Evolutionary conservation across 2,888 invertebrate species (phyloP), one percentile per base, ranked within the genome.

Genomic region (Lutraria lutraria): DNA sequence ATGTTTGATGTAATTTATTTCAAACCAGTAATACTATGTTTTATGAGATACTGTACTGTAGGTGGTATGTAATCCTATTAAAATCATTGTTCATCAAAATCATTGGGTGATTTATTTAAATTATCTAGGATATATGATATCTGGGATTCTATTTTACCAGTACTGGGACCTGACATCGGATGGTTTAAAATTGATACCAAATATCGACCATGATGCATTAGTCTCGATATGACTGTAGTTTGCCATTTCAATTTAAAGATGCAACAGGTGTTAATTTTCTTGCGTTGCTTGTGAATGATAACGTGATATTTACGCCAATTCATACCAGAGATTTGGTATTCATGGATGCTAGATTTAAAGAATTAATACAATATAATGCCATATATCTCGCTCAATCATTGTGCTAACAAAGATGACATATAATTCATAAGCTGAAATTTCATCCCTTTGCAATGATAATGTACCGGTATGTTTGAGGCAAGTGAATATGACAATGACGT

Each of bases 381-480:
- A 25, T 54, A 54, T 81, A 21, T 19, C 81, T 52, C 15, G 25
- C 34, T 79, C n/a, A 13, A 79, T n/a, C 25, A 81, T 81, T 81
- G 81, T 76, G 31, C 13, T 68, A 68, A 25, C 21, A 16, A 52
- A 85, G 15, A 10, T 56, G 56, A 76, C 85, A 79, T 54, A 15
- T 56, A 85, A 85, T 85, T 52, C 53, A 85, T 85, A n/a, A 54
- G 54, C 31, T 79, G 85, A 79, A 76, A 85, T 85, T 85, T 85
- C 76, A 85, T 85, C 76, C 56, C 19, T 3, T 76, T 79, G 60
- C 34, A 34, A 54, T 25, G 43, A 85, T 56, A 54, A 85, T 68
- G n/a, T 68, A 60, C 60, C 43, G 43, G n/a, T n/a, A 68, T 68
- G 63, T 68, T 25, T 68, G 25, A 68, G 21, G 25, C 63, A 68